A percentile compares a stretch with the other conserved stretches of the same genome.
phyloP scores from a whole-genome alignment of 2,113 vertebrate genomes.

The Vidua chalybeata region DNA sequence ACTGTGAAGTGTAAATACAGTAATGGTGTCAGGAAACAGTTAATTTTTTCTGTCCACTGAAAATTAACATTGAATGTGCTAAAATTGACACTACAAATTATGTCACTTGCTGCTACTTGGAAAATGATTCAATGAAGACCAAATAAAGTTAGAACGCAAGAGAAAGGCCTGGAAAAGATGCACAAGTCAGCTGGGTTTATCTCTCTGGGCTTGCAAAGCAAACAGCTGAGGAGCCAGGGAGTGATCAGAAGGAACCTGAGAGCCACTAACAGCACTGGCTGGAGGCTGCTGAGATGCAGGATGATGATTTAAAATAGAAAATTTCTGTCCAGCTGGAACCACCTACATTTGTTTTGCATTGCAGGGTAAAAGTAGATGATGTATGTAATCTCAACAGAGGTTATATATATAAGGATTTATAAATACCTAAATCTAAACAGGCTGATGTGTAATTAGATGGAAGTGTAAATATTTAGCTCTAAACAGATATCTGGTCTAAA shows the following conservation, averaged over 20 bases:
- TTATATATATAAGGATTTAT: not conserved
- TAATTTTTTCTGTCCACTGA: not conserved
- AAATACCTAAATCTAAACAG: not conserved
- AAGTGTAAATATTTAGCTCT: not conserved
- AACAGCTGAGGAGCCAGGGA: not conserved
- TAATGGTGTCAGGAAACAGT: not conserved
- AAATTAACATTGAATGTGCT: not conserved
- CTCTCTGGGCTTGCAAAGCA: not conserved
- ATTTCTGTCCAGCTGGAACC: not conserved
- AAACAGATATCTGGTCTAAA: not conserved
- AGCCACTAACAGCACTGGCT: not conserved
- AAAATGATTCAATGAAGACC: not conserved
- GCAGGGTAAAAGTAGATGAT: not conserved
- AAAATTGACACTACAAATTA: not conserved
- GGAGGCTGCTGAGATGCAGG: not conserved
- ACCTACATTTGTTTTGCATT: not conserved
- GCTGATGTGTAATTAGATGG: not conserved
- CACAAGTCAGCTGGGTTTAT: not conserved
- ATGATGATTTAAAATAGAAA: not conserved
- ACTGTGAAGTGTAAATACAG: not conserved
- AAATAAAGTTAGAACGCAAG: not conserved
- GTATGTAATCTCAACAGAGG: no score
- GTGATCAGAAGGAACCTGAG: not conserved
- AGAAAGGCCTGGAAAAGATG: not conserved
- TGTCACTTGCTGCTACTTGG: not conserved